Percentiles rank a stretch among this genome's conserved stretches.
phyloP scores from a whole-genome alignment of 2,797 vertebrate genomes.

The Neostethus bicornis region DNA sequence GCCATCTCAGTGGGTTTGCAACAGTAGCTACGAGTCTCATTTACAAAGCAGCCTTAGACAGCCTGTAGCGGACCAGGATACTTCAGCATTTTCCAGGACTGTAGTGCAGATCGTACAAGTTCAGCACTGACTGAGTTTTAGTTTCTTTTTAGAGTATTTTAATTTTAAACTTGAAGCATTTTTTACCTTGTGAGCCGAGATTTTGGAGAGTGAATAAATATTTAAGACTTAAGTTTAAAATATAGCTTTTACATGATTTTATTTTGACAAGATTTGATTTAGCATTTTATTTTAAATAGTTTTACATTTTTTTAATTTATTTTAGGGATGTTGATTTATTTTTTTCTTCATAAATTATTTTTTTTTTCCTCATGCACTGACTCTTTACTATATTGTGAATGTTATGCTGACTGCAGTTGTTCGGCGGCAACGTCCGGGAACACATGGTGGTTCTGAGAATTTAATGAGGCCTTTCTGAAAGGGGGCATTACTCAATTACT shows the following conservation, averaged over 20 bases:
- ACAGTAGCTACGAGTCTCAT: conserved; percentile 69
- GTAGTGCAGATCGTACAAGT: conserved; percentile 68
- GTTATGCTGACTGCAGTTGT: conserved; percentile 58
- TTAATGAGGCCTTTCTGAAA: conserved; percentile 74
- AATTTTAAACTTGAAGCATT: conserved; percentile 3
- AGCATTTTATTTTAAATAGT: conserved; percentile 17
- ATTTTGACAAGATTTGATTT: too few relatives aligned
- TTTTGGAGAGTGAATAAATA: conserved; percentile 45
- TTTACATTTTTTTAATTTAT: neutral
- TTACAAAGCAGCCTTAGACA: conserved; percentile 73
- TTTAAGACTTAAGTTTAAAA: conserved; percentile 26
- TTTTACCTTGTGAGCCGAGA: neutral
- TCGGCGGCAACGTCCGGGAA: conserved; percentile 60
- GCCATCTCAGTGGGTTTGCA: conserved; percentile 59
- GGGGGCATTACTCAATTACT: conserved; percentile 70
- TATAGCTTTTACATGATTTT: conserved; percentile 15
- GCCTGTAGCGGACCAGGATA: conserved; percentile 45
- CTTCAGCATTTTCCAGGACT: conserved; percentile 41
- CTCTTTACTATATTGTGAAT: conserved; percentile 23
- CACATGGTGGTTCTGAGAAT: conserved; percentile 62
- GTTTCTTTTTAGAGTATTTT: neutral
- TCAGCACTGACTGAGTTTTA: conserved; percentile 58
- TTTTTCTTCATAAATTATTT: conserved; percentile 9
- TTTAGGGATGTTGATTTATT: conserved; percentile 13
- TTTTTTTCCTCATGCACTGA: conserved; percentile 5